Evolutionary conservation across 2,797 vertebrate genomes (phyloP), one percentile per base, ranked within the genome.

Genomic region (Microchirus variegatus): DNA sequence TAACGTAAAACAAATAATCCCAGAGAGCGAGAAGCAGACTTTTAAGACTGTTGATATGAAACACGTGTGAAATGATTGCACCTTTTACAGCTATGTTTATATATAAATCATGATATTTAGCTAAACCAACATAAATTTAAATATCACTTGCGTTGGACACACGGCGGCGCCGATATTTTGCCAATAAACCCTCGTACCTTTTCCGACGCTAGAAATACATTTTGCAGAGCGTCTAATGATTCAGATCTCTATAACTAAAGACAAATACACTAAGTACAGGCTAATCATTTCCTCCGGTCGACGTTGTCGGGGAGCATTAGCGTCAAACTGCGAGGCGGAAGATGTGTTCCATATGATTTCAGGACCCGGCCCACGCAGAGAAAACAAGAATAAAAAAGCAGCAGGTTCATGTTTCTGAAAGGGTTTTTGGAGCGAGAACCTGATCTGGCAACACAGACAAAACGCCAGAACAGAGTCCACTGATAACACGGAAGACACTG

Each of bases 401-500:
- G 47, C 50, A 42, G 1, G 45, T 48, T 72, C 70, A 42, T 22
- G 36, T 75, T 78, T 59, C 70, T n/a, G 38, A 60, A 6, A 3
- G 16, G 59, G 44, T 74, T 48, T 54, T 70, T 38, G 53, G 59
- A 68, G 63, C 73, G 44, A 58, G 67, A 82, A 78, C 35, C 22
- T 46, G 59, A 80, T 62, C 72, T 10, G 41, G 22, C 36, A 26
- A 5, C 17, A 54, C 58, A 63, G 61, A 70, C 17, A n/a, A 16
- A 63, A 60, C 15, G 60, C 22, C 0, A 57, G 62, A 76, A 45
- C 43, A 59, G 10, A 40, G 15, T 14, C 10, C 13, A 58, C 41
- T 42, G 66, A 84, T 58, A 62, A 8, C 80, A 62, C n/a, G 43
- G 77, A 83, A 79, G 85, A 85, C 73, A 61, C 64, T 26, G 43